phyloP scores from a whole-genome alignment of 2,797 vertebrate species.

The Hippoglossus hippoglossus region DNA sequence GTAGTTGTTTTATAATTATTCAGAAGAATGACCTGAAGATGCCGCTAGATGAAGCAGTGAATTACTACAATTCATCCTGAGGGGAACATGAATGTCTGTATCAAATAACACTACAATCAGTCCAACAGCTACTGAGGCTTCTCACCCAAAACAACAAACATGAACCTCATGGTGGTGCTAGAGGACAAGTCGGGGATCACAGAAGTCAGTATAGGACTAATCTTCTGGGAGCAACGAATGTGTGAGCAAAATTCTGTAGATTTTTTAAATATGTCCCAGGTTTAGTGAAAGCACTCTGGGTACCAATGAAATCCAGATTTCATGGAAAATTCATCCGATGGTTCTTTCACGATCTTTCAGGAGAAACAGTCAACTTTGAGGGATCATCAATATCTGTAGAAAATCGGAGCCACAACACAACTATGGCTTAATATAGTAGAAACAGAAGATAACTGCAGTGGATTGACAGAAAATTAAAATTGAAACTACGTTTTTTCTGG shows the following conservation, averaged over 20 bases:
- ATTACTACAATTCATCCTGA: neutral
- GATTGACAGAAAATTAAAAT: neutral
- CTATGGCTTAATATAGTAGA: no score
- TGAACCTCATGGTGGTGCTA: conserved; percentile 1
- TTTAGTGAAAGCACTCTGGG: neutral
- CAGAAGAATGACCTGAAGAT: neutral
- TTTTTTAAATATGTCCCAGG: neutral
- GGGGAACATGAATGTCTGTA: neutral
- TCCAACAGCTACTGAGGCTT: neutral
- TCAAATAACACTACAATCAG: neutral
- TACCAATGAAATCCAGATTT: neutral
- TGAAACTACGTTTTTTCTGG: no score
- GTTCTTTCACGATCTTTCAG: neutral
- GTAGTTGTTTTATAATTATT: neutral
- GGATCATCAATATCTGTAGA: neutral
- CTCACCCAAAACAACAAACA: neutral
- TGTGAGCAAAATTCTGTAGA: no score
- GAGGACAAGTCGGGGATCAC: neutral
- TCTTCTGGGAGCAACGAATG: neutral
- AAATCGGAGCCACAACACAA: neutral
- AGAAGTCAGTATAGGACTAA: neutral
- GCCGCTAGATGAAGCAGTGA: neutral
- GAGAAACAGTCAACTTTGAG: neutral
- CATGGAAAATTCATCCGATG: neutral
- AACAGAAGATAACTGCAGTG: neutral